Percentiles rank a stretch among this genome's conserved stretches.
Conservation (phyloP, 2,113 vertebrate genomes). For the Cinclus mexicanus region DNA sequence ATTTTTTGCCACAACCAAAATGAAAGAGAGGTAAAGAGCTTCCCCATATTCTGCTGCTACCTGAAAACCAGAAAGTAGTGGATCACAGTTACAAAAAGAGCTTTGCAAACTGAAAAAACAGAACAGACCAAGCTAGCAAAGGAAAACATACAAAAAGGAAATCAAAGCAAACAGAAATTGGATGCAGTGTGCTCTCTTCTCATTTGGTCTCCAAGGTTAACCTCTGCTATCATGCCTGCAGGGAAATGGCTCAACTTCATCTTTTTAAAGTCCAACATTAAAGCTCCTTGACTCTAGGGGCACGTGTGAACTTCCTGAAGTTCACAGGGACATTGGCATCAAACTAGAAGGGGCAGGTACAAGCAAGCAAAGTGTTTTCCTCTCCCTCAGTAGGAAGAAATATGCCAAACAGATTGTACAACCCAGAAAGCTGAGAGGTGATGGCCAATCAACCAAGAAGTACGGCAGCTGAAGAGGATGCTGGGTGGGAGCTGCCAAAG, state of each 20-base stretch:
- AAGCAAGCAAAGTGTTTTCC: background rate
- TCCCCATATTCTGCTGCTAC: background rate
- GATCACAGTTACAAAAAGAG: background rate
- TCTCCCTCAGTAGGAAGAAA: background rate
- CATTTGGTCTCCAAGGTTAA: background rate
- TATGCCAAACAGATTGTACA: background rate
- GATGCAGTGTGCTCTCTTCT: background rate
- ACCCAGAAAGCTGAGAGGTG: background rate
- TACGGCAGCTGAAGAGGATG: background rate
- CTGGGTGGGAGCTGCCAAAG: background rate
- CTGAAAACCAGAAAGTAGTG: background rate
- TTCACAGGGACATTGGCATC: background rate
- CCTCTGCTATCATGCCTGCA: background rate
- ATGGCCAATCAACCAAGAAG: background rate
- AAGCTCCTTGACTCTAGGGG: background rate
- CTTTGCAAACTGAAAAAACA: background rate
- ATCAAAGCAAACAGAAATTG: background rate
- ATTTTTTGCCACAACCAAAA: background rate
- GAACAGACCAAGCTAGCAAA: background rate
- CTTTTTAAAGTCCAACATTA: background rate
- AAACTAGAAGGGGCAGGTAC: background rate
- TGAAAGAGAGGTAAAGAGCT: background rate
- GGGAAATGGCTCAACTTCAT: background rate
- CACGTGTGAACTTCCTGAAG: accelerated
- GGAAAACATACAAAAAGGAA: background rate